A percentile compares a stretch with the other conserved stretches of the same genome.
These are phyloP conservation scores for Paedocypris micromegethes DNA, from an alignment of 2,797 vertebrate genomes.

Conservation along the genomic window DNA sequence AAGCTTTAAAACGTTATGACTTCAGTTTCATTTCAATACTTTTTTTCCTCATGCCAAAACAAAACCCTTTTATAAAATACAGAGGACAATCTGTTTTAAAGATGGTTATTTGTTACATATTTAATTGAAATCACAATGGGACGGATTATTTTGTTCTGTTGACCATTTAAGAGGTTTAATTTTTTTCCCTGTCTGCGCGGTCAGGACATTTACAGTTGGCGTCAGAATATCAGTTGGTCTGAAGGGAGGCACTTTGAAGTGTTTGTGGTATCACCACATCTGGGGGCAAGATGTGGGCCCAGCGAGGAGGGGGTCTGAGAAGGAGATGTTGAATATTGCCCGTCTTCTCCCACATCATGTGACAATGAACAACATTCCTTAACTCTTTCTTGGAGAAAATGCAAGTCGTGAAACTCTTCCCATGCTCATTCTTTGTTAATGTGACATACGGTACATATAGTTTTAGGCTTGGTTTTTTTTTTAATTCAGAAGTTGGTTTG, in stretches of 20 bases:
- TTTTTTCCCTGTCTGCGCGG: conserved; percentile 82
- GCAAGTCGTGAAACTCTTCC: conserved; percentile 36
- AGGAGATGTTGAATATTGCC: conserved; percentile 63
- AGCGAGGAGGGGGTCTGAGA: conserved; percentile 55
- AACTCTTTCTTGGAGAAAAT: conserved; percentile 69
- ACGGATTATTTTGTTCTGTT: conserved; percentile 13
- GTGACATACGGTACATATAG: conserved; percentile 16
- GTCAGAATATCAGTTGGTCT: conserved; percentile 95
- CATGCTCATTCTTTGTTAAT: conserved; percentile 18
- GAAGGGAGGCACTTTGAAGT: conserved; percentile 96
- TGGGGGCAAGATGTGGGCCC: conserved; percentile 92
- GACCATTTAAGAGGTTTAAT: conserved; percentile 72
- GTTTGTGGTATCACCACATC: conserved; percentile 94
- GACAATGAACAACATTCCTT: conserved; percentile 88
- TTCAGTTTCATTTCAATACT: no score
- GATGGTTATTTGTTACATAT: no score
- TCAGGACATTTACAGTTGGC: conserved; percentile 98
- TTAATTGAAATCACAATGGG: conserved; percentile 13
- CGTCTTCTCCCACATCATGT: conserved; percentile 84
- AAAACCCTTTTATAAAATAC: no score
- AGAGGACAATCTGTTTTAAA: no score
- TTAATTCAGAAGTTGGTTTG: conserved; percentile 9
- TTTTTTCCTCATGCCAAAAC: no score
- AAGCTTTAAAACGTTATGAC: no score
- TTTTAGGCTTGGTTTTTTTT: neutral